Evolutionary conservation across 2,888 invertebrate species (phyloP).

Genomic region (Junonia oenone): DNA sequence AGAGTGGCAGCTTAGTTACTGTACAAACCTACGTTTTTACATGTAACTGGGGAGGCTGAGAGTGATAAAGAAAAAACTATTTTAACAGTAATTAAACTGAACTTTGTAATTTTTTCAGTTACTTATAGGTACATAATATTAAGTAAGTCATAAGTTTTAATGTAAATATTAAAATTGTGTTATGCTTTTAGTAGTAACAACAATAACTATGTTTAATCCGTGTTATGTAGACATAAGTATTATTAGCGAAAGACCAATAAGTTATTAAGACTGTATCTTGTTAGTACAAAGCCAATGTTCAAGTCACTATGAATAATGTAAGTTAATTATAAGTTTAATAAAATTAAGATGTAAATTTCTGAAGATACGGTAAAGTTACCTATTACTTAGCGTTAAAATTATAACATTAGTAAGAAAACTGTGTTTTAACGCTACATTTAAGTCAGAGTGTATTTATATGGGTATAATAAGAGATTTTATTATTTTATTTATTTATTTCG

Average conservation of each 20-base stretch:
- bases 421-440: constrained; percentile 28
- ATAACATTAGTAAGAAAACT: constrained; percentile 12
- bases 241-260: constrained; percentile 58
- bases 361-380: constrained; percentile 67
- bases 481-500: constrained; percentile 55
- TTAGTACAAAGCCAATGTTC: constrained; percentile 61
- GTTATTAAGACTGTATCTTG: constrained; percentile 64
- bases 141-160: background rate
- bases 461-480: constrained; percentile 40
- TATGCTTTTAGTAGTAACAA: constrained; percentile 15
- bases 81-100: background rate
- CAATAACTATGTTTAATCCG: constrained; percentile 1
- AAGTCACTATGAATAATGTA: constrained; percentile 20
- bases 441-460: constrained; percentile 63
- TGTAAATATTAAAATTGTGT: constrained; percentile 11
- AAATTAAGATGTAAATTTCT: constrained; percentile 42
- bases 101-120: background rate
- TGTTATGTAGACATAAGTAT: constrained; percentile 4
- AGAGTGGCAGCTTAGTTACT: background rate
- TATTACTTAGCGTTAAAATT: constrained; percentile 45
- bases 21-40: too few species aligned
- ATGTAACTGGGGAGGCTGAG: background rate
- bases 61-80: background rate
- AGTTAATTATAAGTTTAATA: constrained; percentile 4
- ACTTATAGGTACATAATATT: background rate